Base-by-base conservation (phyloP, 2,888 invertebrate genomes). In the Nymphalis c-album region DNA sequence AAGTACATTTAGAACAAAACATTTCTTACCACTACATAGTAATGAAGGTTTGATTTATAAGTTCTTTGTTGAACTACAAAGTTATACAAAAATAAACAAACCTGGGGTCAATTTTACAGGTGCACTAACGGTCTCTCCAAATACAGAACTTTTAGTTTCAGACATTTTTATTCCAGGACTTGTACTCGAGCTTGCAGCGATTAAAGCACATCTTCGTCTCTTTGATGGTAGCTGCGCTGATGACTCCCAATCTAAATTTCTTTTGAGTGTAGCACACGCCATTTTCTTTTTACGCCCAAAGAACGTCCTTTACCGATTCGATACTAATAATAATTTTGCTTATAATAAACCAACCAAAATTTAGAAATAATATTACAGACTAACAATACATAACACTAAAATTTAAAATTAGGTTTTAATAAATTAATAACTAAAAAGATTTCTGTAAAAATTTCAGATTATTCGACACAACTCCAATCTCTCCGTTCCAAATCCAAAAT, bases 261-360 rank as follows among this genome's bases (percentile, higher is more conserved):
- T 95, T 94, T 98, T 98, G 77, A 98, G 94, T 83, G 98, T 98
- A 93, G 98, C 98, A 94, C 98, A 98, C 94, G 98, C 98, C 98
- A 99, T 99, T 94, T 94, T 94, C 90, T 90, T 94, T 91, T 88
- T 92, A 93, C 93, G 93, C 94, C 93, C 92, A 93, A 87, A 87
- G 90, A 94, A 93, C 84, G 87, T 87, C 87, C 84, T 84, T 84
- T 83, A 79, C 75, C 76, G 80, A 83, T 78, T 82, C 76, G 77
- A 84, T 85, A 84, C 80, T 79, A 80, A 80, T 77, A 81, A 80
- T 83, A 48, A 48, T 31, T 55, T 50, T 64, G 79, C 82, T 81
- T 81, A 79, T 82, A 83, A 87, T 85, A 79, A 83, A 79, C 75
- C 75, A 72, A 79, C 73, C 73, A 76, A 77, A 83, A 81, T 73